Evolutionary conservation across 2,797 vertebrate genomes (phyloP).

Genomic region (Anabas testudineus): DNA sequence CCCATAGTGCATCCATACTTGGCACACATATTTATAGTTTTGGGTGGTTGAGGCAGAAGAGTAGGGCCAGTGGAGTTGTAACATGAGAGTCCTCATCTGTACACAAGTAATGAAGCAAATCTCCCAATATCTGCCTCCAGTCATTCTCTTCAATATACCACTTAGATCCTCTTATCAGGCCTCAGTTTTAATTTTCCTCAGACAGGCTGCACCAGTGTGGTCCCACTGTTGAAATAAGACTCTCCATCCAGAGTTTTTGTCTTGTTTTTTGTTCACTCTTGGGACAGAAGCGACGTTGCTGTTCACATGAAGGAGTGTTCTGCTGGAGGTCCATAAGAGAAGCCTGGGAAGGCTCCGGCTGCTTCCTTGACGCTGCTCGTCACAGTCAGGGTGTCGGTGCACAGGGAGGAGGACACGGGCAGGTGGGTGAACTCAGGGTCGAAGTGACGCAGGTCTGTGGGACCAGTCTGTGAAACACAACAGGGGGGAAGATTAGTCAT

Average conservation of each 20-base stretch:
- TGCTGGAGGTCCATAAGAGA: conserved; percentile 84
- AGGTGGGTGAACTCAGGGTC: conserved; percentile 88
- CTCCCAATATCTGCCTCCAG: conserved; percentile 5
- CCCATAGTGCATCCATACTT: conserved; percentile 56
- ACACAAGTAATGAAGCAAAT: conserved; percentile 43
- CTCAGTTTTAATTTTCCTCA: neutral
- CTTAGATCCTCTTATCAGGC: conserved; percentile 36
- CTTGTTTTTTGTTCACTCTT: conserved; percentile 5
- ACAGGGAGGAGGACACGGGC: conserved; percentile 84
- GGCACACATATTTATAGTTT: conserved; percentile 69
- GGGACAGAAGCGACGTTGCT: neutral
- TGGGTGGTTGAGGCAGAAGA: conserved; percentile 42
- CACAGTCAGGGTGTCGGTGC: conserved; percentile 75
- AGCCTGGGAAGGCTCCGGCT: conserved; percentile 86
- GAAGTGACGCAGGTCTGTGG: conserved; percentile 86
- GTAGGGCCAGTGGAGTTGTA: conserved; percentile 35
- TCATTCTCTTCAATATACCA: conserved; percentile 9
- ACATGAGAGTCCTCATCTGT: conserved; percentile 47
- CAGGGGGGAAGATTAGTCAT: neutral
- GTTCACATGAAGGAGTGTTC: conserved; percentile 79
- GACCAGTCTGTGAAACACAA: conserved; percentile 75
- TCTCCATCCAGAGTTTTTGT: conserved; percentile 9
- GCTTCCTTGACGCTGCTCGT: conserved; percentile 85
- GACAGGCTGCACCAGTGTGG: conserved; percentile 17
- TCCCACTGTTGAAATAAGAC: conserved; percentile 36